Percentiles rank a stretch among this genome's conserved stretches.
These are phyloP conservation scores for Ganaspis sp. DNA, from an alignment of 1,140 invertebrate genomes.

Conservation along the genomic window DNA sequence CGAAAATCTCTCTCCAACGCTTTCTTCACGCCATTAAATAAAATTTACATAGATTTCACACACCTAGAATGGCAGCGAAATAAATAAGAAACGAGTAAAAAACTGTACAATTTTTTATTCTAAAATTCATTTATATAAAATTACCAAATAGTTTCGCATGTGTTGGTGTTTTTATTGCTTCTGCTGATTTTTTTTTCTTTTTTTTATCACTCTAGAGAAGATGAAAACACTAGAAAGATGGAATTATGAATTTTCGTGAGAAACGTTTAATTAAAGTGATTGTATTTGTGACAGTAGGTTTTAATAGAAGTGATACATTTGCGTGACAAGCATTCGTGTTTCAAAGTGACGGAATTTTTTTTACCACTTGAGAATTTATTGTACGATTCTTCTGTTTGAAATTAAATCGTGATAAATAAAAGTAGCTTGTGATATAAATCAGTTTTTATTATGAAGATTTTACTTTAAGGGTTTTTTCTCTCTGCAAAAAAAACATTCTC, in stretches of 20 bases:
- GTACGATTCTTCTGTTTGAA: background rate
- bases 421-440: background rate
- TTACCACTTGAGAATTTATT: background rate
- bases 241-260: background rate
- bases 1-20: background rate
- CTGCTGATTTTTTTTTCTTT: no score
- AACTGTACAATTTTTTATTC: no score
- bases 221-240: no score
- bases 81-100: no score
- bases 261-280: background rate
- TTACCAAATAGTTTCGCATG: no score
- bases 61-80: no score
- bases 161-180: no score
- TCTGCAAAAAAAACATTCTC: no score
- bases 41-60: background rate
- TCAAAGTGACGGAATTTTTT: background rate
- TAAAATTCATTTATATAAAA: no score
- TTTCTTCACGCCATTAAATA: background rate
- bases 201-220: no score
- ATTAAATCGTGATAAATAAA: background rate
- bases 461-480: no score
- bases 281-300: background rate
- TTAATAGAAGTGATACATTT: background rate
- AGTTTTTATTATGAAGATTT: background rate
- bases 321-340: background rate